Evolutionary conservation across 2,797 vertebrate genomes (phyloP).

Genomic region (Brotula barbata): DNA sequence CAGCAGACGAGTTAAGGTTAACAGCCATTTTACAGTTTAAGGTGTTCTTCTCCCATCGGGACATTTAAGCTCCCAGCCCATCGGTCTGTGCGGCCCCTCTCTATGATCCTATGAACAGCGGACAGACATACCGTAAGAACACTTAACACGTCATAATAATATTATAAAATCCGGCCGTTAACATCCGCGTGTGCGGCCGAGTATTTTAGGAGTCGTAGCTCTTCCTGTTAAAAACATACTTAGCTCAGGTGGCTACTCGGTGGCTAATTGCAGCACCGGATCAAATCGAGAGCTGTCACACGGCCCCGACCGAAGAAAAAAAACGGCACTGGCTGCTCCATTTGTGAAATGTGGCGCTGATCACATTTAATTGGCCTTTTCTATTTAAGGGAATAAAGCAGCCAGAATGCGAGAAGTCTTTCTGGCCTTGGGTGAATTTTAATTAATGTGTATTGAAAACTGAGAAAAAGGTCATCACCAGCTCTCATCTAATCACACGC

Average conservation of each 20-base stretch:
- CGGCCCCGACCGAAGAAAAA: slow-evolving; percentile 3
- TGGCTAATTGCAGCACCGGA: background rate
- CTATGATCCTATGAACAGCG: slow-evolving; percentile 14
- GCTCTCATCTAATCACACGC: slow-evolving; percentile 62
- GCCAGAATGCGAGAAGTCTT: slow-evolving; percentile 41
- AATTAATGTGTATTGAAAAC: slow-evolving; percentile 48
- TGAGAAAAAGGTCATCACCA: slow-evolving; percentile 53
- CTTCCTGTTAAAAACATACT: background rate
- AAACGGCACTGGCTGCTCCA: slow-evolving; percentile 25
- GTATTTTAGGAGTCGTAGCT: background rate
- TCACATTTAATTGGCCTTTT: slow-evolving; percentile 46
- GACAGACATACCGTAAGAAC: background rate
- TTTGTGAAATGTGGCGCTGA: slow-evolving; percentile 38
- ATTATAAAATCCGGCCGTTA: background rate
- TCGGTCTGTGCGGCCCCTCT: slow-evolving; percentile 18
- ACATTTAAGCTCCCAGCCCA: slow-evolving; percentile 32
- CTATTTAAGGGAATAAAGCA: slow-evolving; percentile 31
- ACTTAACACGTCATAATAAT: background rate
- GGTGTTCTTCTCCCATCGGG: slow-evolving; percentile 33
- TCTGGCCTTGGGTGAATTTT: slow-evolving; percentile 55
- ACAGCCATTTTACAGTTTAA: slow-evolving; percentile 44
- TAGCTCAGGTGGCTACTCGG: background rate
- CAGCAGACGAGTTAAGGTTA: slow-evolving; percentile 29
- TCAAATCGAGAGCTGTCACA: slow-evolving; percentile 6
- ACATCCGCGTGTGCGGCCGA: background rate